These are phyloP conservation scores for Megastigmus dorsalis DNA, from an alignment of 2,888 invertebrate genomes.

Conservation along the genomic window DNA sequence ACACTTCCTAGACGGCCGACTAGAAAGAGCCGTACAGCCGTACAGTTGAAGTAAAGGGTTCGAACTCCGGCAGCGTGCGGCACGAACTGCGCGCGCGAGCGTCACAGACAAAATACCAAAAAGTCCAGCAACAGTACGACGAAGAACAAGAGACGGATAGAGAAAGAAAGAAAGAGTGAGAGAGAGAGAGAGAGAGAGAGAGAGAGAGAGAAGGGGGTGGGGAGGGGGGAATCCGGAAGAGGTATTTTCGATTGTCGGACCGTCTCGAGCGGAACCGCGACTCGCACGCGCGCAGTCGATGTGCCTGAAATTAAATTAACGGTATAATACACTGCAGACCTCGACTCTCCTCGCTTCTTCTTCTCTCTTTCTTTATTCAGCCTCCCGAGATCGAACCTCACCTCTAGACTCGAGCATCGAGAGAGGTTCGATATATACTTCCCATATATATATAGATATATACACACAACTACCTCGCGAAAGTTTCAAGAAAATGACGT, in stretches of 20 bases:
- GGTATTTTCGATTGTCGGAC: slow-evolving; percentile 42
- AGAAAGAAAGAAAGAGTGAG: background rate
- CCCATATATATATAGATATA: too few relatives aligned
- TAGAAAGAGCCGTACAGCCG: too few relatives aligned
- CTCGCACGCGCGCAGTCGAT: slow-evolving; percentile 21
- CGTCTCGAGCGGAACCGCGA: slow-evolving; percentile 41
- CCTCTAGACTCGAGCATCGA: too few relatives aligned
- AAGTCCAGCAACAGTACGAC: too few relatives aligned
- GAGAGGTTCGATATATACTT: too few relatives aligned
- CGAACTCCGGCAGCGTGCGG: background rate
- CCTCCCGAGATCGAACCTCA: background rate
- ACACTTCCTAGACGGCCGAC: too few relatives aligned
- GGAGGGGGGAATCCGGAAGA: slow-evolving; percentile 40
- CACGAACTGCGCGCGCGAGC: too few relatives aligned
- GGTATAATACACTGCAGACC: too few relatives aligned
- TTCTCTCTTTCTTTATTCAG: background rate
- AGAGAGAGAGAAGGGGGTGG: slow-evolving; percentile 9
- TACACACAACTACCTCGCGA: too few relatives aligned
- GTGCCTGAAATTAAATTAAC: slow-evolving; percentile 51
- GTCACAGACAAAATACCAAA: too few relatives aligned
- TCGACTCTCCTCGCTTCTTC: background rate
- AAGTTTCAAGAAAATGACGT: slow-evolving; percentile 9
- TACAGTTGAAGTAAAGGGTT: background rate
- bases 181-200: background rate
- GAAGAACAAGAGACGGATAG: too few relatives aligned